Percentiles rank a stretch among this genome's conserved stretches.
These are phyloP conservation scores for Lepisosteus osseus DNA, from an alignment of 2,113 vertebrate genomes.

Conservation along the genomic window DNA sequence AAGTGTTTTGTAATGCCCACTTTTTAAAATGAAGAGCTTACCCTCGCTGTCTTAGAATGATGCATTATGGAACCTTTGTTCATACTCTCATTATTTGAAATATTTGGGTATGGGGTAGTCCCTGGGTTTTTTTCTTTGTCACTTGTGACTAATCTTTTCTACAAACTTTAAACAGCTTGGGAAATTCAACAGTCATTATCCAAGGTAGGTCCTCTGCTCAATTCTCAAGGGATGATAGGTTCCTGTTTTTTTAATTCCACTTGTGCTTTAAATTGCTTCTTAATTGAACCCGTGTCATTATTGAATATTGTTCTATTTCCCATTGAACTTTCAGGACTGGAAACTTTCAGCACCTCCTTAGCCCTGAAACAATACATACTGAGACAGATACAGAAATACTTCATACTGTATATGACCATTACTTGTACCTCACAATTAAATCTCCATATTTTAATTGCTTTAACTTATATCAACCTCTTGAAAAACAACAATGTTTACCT, in stretches of 20 bases:
- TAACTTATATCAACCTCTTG: too few relatives aligned
- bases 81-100: conserved; percentile 12
- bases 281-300: neutral
- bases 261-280: conserved; percentile 11
- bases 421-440: too few relatives aligned
- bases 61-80: neutral
- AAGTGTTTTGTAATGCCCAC: conserved; percentile 4
- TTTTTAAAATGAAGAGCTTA: neutral
- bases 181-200: conserved; percentile 30
- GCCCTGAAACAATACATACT: too few relatives aligned
- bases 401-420: too few relatives aligned
- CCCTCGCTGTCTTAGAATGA: conserved; percentile 6
- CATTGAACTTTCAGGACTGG: neutral
- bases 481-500: too few relatives aligned
- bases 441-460: too few relatives aligned
- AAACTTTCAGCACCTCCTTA: conserved; percentile 3
- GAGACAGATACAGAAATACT: too few relatives aligned
- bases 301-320: neutral
- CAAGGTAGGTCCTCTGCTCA: conserved; percentile 15
- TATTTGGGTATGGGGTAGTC: neutral
- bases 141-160: conserved; percentile 9
- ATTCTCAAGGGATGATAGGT: neutral
- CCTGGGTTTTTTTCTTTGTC: neutral
- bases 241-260: too few relatives aligned
- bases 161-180: conserved; percentile 3